These are phyloP conservation scores for Scaptomyza reducta DNA, from an alignment of 2,888 invertebrate genomes.

Conservation along the genomic window DNA sequence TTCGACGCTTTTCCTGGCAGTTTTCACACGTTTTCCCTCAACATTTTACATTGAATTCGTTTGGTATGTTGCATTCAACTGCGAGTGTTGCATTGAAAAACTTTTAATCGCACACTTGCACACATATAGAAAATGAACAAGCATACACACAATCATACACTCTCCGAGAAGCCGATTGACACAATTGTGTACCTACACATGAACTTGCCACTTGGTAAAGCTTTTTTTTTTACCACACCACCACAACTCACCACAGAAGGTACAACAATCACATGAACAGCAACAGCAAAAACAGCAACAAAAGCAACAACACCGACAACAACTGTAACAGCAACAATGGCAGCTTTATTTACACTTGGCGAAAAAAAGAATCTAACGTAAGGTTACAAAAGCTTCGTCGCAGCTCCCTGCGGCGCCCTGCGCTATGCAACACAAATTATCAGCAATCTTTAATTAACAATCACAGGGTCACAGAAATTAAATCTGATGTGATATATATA, in stretches of 20 bases:
- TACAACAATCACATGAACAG: constrained; percentile 24
- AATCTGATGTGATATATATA: not conserved
- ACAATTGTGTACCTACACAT: constrained; percentile 72
- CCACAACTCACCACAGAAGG: constrained; percentile 39
- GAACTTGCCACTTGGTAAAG: constrained; percentile 62
- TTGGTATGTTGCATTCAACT: constrained; percentile 17
- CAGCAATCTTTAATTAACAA: not conserved
- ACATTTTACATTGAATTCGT: constrained; percentile 14
- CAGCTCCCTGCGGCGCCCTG: not conserved
- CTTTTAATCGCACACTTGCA: constrained; percentile 18
- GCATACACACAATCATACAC: constrained; percentile 8
- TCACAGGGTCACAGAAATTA: not conserved
- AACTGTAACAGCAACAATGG: constrained; percentile 27
- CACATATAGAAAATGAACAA: not conserved
- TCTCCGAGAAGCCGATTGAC: constrained; percentile 44
- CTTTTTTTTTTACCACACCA: constrained; percentile 52
- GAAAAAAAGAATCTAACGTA: constrained; percentile 24
- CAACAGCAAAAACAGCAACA: constrained; percentile 32
- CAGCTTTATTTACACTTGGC: constrained; percentile 56
- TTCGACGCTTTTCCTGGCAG: constrained; percentile 11
- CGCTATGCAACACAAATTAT: not conserved
- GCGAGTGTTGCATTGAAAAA: constrained; percentile 50
- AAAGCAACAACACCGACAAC: constrained; percentile 26
- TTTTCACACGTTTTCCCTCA: constrained; percentile 17
- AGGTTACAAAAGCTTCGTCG: constrained; percentile 32